These are phyloP conservation scores for Hemaris fuciformis DNA, from an alignment of 2,888 invertebrate genomes.

Conservation along the genomic window DNA sequence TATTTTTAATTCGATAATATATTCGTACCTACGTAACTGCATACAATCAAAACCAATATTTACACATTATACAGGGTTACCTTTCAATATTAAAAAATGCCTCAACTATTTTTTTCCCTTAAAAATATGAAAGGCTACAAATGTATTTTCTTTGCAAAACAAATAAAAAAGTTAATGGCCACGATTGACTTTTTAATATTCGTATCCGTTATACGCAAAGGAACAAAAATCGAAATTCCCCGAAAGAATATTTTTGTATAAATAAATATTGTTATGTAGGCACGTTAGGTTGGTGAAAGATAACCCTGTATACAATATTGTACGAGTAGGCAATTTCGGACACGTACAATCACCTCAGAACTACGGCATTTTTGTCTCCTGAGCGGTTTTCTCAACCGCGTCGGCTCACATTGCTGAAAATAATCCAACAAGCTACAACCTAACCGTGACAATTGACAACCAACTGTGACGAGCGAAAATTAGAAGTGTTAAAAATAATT, in stretches of 20 bases:
- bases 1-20: neutral
- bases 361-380: slow-evolving; percentile 76
- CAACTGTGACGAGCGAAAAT: slow-evolving; percentile 5
- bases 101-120: too few species aligned
- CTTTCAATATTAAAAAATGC: too few species aligned
- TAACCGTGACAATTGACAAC: slow-evolving; percentile 12
- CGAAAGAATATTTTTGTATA: too few species aligned
- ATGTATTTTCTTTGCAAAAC: too few species aligned
- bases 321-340: slow-evolving; percentile 24
- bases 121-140: too few species aligned
- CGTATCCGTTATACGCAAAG: too few species aligned
- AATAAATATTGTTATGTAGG: too few species aligned
- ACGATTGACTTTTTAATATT: too few species aligned
- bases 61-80: neutral
- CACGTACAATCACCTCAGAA: slow-evolving; percentile 67
- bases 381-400: slow-evolving; percentile 68
- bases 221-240: neutral
- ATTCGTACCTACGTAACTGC: neutral
- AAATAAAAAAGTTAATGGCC: too few species aligned
- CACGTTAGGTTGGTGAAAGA: neutral
- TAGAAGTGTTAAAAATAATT: slow-evolving; percentile 5
- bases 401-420: slow-evolving; percentile 70
- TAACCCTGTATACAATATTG: neutral
- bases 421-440: slow-evolving; percentile 45
- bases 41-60: slow-evolving; percentile 5